phyloP scores from a whole-genome alignment of 1,140 invertebrate species.

The Microplitis demolitor region DNA sequence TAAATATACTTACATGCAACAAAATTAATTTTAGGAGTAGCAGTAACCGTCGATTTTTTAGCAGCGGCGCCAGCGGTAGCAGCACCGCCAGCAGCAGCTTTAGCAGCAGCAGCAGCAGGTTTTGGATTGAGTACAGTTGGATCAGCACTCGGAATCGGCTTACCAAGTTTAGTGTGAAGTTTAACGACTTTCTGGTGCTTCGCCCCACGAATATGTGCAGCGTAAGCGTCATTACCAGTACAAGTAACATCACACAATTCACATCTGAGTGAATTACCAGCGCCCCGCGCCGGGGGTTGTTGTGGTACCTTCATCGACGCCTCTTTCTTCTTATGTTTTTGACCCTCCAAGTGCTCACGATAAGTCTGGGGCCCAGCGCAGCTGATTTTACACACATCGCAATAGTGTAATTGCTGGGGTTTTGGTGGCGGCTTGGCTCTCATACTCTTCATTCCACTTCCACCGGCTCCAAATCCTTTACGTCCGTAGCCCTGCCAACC shows the following conservation, averaged over 20 bases:
- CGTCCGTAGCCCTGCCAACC: slow-evolving; percentile 75
- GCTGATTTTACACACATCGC: slow-evolving; percentile 97
- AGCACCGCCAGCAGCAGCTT: slow-evolving; percentile 49
- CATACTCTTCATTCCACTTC: slow-evolving; percentile 66
- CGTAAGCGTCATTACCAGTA: slow-evolving; percentile 96
- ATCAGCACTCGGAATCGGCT: slow-evolving; percentile 94
- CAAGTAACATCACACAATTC: slow-evolving; percentile 97
- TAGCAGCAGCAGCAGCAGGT: slow-evolving; percentile 49
- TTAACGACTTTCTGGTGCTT: slow-evolving; percentile 98
- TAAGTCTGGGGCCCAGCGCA: slow-evolving; percentile 96
- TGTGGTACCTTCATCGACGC: slow-evolving; percentile 80
- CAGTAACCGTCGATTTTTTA: slow-evolving; percentile 65
- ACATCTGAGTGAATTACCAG: slow-evolving; percentile 78
- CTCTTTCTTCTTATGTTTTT: slow-evolving; percentile 99
- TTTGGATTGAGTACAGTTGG: slow-evolving; percentile 77
- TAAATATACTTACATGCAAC: slow-evolving; percentile 68
- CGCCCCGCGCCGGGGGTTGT: slow-evolving; percentile 60
- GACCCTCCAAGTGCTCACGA: slow-evolving; percentile 95
- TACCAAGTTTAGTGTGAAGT: slow-evolving; percentile 94
- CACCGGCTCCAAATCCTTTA: slow-evolving; percentile 68
- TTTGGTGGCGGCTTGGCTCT: slow-evolving; percentile 82
- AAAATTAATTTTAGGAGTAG: slow-evolving; percentile 88
- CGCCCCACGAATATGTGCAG: slow-evolving; percentile 94
- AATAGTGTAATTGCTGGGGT: slow-evolving; percentile 91
- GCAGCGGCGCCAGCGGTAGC: slow-evolving; percentile 46